Base-by-base conservation (phyloP, 1,140 invertebrate species). In the Cyclina sinensis region DNA sequence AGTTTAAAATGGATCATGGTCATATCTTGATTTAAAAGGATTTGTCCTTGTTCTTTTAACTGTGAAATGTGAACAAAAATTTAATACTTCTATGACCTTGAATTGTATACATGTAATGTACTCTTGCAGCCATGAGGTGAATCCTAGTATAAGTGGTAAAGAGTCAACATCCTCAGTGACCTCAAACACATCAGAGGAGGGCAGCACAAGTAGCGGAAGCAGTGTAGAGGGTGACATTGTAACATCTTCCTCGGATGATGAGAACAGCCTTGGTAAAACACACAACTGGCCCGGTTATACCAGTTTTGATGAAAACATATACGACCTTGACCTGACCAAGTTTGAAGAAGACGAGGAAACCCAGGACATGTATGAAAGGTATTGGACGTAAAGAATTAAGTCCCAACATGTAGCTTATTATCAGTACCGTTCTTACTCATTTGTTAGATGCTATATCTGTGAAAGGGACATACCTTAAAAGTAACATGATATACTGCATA, bases 91-190 rank as follows among this genome's bases (percentile, higher is more conserved):
- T n/a, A n/a, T n/a, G n/a, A n/a, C n/a, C n/a, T n/a, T n/a, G n/a
- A n/a, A n/a, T n/a, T n/a, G n/a, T n/a, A n/a, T n/a, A n/a, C n/a
- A n/a, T 70, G 14, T 68, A 37, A 73, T 27, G 7, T 51, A 37
- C 39, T 35, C 1, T 24, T 87, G 4, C 54, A 91, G 90, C 51
- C 90, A 91, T 62, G 92, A 93, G 62, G 81, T 91, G 16, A 95
- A 94, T 90, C 94, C 94, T 0, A 95, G 93, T 84, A 90, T 95
- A n/a, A 92, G 90, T 88, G 94, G 94, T 0, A 94, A 94, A 57
- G 94, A 95, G 70, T 95, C 94, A 0, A 93, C 94, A 62, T 89
- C 92, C 18, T 95, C 94, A 1, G 79, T 88, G 3, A 84, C 91
- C 0, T 94, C 94, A n/a, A 88, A 90, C 57, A 93, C 92, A 37